Conservation (phyloP, 1,140 invertebrate genomes). For the Lasioglossum albipes region DNA sequence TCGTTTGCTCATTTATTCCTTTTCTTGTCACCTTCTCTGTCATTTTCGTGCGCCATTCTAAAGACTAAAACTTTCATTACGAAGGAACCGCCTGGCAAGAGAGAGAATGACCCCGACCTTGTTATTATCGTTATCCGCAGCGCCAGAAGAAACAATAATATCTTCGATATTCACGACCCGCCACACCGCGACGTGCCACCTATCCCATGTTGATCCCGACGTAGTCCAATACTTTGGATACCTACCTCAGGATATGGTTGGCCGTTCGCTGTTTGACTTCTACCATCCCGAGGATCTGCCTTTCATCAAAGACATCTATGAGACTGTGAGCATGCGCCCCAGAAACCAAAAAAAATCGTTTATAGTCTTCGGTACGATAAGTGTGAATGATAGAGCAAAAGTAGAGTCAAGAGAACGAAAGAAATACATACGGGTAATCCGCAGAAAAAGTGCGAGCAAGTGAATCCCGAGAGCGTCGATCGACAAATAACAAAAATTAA, state of each 20-base stretch:
- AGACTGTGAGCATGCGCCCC: conserved; percentile 84
- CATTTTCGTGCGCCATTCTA: neutral
- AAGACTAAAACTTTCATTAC: conserved; percentile 28
- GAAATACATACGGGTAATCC: neutral
- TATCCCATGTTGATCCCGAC: conserved; percentile 88
- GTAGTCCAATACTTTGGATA: conserved; percentile 92
- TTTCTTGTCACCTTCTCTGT: too few species aligned
- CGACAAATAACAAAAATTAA: neutral
- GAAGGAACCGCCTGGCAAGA: conserved; percentile 3
- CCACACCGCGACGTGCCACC: conserved; percentile 86
- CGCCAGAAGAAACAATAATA: conserved; percentile 83
- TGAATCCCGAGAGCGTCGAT: conserved; percentile 25
- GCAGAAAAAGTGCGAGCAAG: conserved; percentile 11
- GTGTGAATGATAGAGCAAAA: neutral
- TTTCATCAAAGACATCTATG: conserved; percentile 90
- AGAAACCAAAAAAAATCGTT: conserved; percentile 17
- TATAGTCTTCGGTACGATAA: conserved; percentile 52
- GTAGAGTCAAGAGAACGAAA: neutral
- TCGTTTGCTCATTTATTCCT: conserved; percentile 35
- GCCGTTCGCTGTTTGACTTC: conserved; percentile 90
- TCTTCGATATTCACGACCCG: conserved; percentile 86
- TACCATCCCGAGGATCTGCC: conserved; percentile 93
- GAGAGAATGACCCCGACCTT: conserved; percentile 51
- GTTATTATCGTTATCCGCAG: conserved; percentile 75
- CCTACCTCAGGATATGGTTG: conserved; percentile 92